These are phyloP conservation scores for Hestina assimilis DNA, from an alignment of 1,140 invertebrate species.

Conservation along the genomic window DNA sequence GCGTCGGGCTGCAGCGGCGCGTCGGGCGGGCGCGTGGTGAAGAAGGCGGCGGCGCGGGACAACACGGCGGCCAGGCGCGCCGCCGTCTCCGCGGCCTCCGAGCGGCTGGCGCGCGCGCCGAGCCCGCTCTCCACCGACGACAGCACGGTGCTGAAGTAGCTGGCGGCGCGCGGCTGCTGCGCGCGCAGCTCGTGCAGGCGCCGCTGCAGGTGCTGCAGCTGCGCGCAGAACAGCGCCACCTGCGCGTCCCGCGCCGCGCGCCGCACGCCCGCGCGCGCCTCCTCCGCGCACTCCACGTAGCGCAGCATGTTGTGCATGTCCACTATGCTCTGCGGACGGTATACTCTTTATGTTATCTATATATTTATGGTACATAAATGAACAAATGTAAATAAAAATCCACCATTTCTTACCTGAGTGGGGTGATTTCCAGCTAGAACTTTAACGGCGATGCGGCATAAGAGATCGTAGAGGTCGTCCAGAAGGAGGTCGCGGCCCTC, in stretches of 20 bases:
- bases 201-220: constrained; percentile 77
- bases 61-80: constrained; percentile 41
- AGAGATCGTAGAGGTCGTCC: constrained; percentile 54
- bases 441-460: constrained; percentile 50
- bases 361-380: too few relatives aligned
- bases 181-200: constrained; percentile 41
- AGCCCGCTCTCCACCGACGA: constrained; percentile 43
- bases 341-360: too few relatives aligned
- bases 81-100: constrained; percentile 41
- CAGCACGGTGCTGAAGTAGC: constrained; percentile 59
- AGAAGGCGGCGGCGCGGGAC: constrained; percentile 46
- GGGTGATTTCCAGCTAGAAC: constrained; percentile 48
- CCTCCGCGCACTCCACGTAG: constrained; percentile 41
- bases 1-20: constrained; percentile 33
- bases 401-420: constrained; percentile 43
- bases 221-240: constrained; percentile 75
- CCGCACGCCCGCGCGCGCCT: constrained; percentile 16
- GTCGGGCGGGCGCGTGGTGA: constrained; percentile 40
- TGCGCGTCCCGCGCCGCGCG: constrained; percentile 42
- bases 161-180: constrained; percentile 29
- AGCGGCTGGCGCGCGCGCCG: constrained; percentile 27
- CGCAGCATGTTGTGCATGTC: constrained; percentile 65
- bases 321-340: constrained; percentile 55
- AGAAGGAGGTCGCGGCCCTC: constrained; percentile 53
- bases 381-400: too few relatives aligned